phyloP scores from a whole-genome alignment of 2,888 invertebrate species.

The Tetramorium bicarinatum region DNA sequence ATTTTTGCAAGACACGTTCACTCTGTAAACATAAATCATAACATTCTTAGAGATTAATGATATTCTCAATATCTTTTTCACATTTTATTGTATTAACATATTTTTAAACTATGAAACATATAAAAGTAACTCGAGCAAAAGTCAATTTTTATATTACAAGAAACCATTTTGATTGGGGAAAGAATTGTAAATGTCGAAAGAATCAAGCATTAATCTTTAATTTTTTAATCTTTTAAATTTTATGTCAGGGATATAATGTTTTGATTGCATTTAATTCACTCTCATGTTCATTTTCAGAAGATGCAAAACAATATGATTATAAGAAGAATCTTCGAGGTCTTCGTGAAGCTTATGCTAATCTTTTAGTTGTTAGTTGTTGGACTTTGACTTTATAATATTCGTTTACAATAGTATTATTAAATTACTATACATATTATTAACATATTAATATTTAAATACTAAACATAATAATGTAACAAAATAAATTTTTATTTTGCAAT shows the following conservation, averaged over 20 bases:
- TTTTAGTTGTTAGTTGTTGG: slow-evolving; percentile 79
- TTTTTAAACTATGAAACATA: not conserved
- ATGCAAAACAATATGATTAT: slow-evolving; percentile 46
- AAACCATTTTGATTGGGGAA: not conserved
- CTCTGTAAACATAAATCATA: slow-evolving; percentile 7
- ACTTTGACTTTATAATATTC: not conserved
- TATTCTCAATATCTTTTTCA: not conserved
- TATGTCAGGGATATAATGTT: not conserved
- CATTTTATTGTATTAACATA: not conserved
- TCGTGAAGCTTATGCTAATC: slow-evolving; percentile 83
- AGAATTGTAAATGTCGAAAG: not conserved
- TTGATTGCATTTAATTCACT: not conserved
- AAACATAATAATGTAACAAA: not conserved
- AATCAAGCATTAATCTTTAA: not conserved
- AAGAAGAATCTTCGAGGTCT: slow-evolving; percentile 83
- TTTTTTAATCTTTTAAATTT: not conserved
- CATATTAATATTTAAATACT: not conserved
- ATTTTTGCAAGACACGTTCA: not conserved
- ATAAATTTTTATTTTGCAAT: not conserved
- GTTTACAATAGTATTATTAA: slow-evolving; percentile 17
- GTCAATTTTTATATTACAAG: not conserved
- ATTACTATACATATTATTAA: slow-evolving; percentile 9
- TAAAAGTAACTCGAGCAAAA: not conserved
- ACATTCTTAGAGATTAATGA: not conserved
- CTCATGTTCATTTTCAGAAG: not conserved